Evolutionary conservation across 1,140 invertebrate genomes (phyloP), one percentile per base, ranked within the genome.

Genomic region (Aphaenogaster ashmeadi): DNA sequence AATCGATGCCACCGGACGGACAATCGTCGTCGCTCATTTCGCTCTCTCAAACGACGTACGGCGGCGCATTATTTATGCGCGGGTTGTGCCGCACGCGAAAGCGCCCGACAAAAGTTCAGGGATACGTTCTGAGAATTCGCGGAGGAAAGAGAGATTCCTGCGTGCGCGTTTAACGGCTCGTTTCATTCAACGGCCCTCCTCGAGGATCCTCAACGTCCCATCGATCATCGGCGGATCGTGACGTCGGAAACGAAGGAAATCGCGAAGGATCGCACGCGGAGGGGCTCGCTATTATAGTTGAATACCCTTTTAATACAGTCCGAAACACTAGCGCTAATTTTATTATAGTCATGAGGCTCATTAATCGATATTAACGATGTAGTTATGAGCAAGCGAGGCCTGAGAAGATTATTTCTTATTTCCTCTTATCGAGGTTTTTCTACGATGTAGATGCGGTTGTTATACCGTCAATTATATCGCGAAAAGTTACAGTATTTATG

Each of bases 11-110:
- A 21, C 41, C 62, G 69, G 52, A 84, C 54, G 47, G 47, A 84
- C 80, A 84, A 84, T 84, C 80, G 64, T 44, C 36, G 54, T 84
- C 44, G 54, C 80, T 84, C 80, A 71, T 84, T 75, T 84, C 41
- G 54, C 41, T 74, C 67, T 47, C 27, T 18, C 56, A n/a, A 74
- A 84, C 69, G 80, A 60, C 41, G 21, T 21, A 36, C 80, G 80
- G 33, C 54, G 69, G 3, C n/a, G 67, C 47, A 60, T 84, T 84
- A 84, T 84, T 84, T 84, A 84, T 84, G 80, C 69, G 38, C 80
- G 54, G 41, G 18, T 62, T 62, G 69, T n/a, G 54, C 44, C 13
- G 44, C 78, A 74, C 54, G 80, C 54, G 41, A 84, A 84, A 75
- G 71, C 56, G 69, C 13, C 44, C 13, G 69, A 50, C 69, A 71